Conservation (phyloP, 2,113 vertebrate genomes). For the Dermatemys mawii region DNA sequence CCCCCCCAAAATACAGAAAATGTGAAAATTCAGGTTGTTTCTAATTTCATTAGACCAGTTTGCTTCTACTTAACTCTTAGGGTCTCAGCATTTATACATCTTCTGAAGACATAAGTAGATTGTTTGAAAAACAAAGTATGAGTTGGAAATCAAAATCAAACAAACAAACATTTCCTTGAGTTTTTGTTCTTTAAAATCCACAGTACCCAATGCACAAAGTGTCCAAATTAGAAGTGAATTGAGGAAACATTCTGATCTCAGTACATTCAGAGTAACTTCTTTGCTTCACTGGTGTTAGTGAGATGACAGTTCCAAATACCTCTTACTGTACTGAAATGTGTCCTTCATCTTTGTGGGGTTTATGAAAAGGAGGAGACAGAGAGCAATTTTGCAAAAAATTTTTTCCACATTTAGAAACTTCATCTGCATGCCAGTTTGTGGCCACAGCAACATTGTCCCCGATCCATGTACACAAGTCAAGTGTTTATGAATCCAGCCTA, state of each 20-base stretch:
- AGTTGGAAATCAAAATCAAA: not conserved
- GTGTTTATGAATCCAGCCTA: not conserved
- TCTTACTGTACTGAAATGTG: not conserved
- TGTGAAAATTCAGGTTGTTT: not conserved
- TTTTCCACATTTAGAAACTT: not conserved
- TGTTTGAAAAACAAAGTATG: not conserved
- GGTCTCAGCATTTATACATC: not conserved
- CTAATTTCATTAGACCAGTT: not conserved
- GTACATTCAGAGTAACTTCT: not conserved
- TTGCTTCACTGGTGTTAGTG: not conserved
- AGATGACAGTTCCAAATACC: not conserved
- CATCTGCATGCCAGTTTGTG: not conserved
- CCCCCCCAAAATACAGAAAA: not conserved
- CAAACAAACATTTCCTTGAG: not conserved
- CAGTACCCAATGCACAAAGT: not conserved
- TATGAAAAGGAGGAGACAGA: not conserved
- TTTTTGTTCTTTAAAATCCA: not conserved
- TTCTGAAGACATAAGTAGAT: not conserved
- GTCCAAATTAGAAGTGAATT: not conserved
- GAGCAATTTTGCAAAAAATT: accelerated
- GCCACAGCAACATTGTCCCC: not conserved
- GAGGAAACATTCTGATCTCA: not conserved
- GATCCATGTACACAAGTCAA: not conserved
- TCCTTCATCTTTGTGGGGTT: not conserved
- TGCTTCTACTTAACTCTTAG: not conserved